Evolutionary conservation across 2,113 vertebrate species (phyloP).

Genomic region (Eupsittula cactorum): DNA sequence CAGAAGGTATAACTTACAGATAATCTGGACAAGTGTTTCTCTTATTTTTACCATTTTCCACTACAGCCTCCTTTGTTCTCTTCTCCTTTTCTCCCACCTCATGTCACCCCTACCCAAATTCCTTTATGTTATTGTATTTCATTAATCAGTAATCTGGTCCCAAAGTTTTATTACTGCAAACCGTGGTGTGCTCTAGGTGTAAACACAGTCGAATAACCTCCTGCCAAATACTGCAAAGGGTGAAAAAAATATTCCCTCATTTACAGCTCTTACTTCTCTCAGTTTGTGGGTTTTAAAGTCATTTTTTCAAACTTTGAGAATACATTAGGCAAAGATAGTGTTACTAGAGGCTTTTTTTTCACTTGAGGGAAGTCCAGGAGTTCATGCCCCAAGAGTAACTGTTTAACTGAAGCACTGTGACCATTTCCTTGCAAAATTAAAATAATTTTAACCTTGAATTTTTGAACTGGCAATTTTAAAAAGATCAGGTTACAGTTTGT

Average conservation of each 20-base stretch:
- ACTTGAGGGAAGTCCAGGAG: constrained; percentile 16
- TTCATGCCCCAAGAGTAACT: constrained; percentile 16
- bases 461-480: background rate
- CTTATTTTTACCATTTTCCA: background rate
- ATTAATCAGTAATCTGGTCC: constrained; percentile 23
- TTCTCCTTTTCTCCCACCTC: background rate
- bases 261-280: background rate
- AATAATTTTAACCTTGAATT: constrained; percentile 64
- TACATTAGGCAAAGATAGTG: background rate
- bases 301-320: background rate
- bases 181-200: background rate
- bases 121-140: background rate
- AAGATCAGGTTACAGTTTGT: background rate
- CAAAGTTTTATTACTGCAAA: constrained; percentile 15
- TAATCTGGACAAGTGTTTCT: background rate
- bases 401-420: constrained; percentile 49
- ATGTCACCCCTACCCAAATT: background rate
- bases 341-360: background rate
- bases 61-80: background rate
- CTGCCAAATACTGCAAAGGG: background rate
- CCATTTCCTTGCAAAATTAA: constrained; percentile 32
- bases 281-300: background rate
- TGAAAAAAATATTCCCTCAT: background rate
- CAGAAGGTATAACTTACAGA: background rate
- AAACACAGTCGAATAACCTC: background rate